Base-by-base conservation (phyloP, 2,888 invertebrate genomes). In the Yponomeuta malinellus region DNA sequence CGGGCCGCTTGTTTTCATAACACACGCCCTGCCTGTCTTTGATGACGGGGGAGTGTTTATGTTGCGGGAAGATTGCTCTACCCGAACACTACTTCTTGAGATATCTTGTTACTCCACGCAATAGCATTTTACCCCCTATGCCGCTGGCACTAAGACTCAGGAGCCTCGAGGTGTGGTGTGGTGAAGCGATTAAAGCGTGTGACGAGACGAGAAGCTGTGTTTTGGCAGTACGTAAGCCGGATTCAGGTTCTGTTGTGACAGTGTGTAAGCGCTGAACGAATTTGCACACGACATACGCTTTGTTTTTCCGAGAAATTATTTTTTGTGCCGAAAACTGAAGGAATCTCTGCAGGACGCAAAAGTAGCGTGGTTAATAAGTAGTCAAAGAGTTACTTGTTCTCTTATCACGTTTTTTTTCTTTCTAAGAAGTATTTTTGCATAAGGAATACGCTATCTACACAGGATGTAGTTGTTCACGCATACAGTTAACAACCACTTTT, bases 1-100 rank as follows among this genome's bases (percentile, higher is more conserved):
- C 79, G 82, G 52, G 86, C 80, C 86, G 87, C 85, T 88, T 91
- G 90, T 91, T 91, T 90, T 91, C 89, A 89, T 90, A 90, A 89
- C 89, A 89, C 80, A 82, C 52, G 52, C 69, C 52, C 79, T 85
- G 88, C 86, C 86, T 88, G 89, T 88, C 87, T 90, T 89, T 89
- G 90, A 89, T 86, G 87, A 85, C 80, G 63, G 79, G 82, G 79
- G 82, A 82, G 78, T 87, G 86, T 90, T 88, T 88, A 84, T 79
- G 75, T 78, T 82, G 85, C 84, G 87, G 86, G 83, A 79, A 84
- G 82, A 84, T 84, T 84, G 81, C 84, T 82, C 77, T 79, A 77
- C 37, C 48, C 68, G 29, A 78, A 81, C 83, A 82, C 80, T 81
- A 78, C 75, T 74, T 73, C 75, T 78, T 75, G 77, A 78, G 79